A percentile compares a stretch with the other conserved stretches of the same genome.
Conservation (phyloP, 2,113 vertebrate species). For the Cinclus cinclus region DNA sequence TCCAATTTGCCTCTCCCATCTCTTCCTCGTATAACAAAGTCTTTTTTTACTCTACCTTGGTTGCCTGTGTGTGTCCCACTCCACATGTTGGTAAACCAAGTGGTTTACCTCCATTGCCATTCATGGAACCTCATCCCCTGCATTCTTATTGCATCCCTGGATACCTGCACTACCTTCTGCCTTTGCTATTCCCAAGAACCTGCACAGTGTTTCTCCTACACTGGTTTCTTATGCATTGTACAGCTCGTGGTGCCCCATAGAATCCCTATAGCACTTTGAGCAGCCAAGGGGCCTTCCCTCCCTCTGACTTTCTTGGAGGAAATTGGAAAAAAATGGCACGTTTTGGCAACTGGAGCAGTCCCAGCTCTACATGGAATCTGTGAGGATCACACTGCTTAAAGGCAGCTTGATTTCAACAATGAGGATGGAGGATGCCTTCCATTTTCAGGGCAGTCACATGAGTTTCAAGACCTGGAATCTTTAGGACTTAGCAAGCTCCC, state of each 20-base stretch:
- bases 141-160: not conserved
- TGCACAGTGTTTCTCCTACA: not conserved
- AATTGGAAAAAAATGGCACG: not conserved
- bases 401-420: not conserved
- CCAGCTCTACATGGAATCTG: not conserved
- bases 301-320: not conserved
- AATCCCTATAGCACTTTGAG: not conserved
- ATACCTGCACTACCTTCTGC: not conserved
- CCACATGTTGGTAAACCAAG: rapidly evolving
- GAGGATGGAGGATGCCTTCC: not conserved
- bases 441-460: not conserved
- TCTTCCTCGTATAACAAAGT: not conserved
- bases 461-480: not conserved
- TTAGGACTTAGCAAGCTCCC: not conserved
- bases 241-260: not conserved
- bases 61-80: not conserved
- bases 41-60: not conserved
- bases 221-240: not conserved
- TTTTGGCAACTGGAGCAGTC: not conserved
- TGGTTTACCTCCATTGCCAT: not conserved
- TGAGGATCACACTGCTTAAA: not conserved
- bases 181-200: not conserved
- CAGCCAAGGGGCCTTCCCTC: not conserved
- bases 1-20: not conserved
- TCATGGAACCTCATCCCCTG: not conserved